These are phyloP conservation scores for Rhinoraja longicauda DNA, from an alignment of 2,797 vertebrate genomes.

Conservation along the genomic window DNA sequence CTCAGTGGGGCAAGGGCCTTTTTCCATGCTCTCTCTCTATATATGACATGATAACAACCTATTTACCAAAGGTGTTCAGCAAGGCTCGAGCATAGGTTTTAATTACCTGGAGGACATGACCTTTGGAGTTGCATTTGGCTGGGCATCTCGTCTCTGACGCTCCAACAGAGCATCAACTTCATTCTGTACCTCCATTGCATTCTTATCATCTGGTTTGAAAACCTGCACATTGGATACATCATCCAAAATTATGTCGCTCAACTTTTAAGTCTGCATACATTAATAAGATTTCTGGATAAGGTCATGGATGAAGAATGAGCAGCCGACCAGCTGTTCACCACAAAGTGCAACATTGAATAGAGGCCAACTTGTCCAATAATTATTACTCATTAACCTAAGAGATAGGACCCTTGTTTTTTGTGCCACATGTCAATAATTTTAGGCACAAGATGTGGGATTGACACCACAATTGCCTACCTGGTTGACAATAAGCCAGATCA, in stretches of 20 bases:
- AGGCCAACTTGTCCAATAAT: background rate
- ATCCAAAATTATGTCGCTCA: background rate
- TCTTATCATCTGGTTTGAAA: conserved; percentile 91
- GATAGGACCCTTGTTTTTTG: too few relatives aligned
- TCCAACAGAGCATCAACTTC: conserved; percentile 87
- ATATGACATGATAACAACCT: too few relatives aligned
- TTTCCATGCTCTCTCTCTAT: too few relatives aligned
- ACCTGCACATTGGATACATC: conserved; percentile 59
- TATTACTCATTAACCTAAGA: too few relatives aligned
- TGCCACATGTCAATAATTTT: too few relatives aligned
- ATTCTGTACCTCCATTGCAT: conserved; percentile 83
- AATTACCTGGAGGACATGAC: conserved; percentile 64
- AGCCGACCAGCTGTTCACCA: background rate
- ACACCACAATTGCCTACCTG: too few relatives aligned
- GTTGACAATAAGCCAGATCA: too few relatives aligned
- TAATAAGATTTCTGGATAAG: background rate
- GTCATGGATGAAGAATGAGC: background rate
- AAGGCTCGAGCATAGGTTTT: background rate
- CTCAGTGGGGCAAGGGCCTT: too few relatives aligned
- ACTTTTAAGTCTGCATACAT: background rate
- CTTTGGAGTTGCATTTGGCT: conserved; percentile 59
- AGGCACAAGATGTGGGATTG: too few relatives aligned
- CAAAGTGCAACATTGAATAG: background rate
- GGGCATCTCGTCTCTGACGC: conserved; percentile 77
- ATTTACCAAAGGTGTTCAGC: background rate